A percentile compares a stretch with the other conserved stretches of the same genome.
Conservation (phyloP, 2,113 vertebrate genomes). For the Platysternon megacephalum region DNA sequence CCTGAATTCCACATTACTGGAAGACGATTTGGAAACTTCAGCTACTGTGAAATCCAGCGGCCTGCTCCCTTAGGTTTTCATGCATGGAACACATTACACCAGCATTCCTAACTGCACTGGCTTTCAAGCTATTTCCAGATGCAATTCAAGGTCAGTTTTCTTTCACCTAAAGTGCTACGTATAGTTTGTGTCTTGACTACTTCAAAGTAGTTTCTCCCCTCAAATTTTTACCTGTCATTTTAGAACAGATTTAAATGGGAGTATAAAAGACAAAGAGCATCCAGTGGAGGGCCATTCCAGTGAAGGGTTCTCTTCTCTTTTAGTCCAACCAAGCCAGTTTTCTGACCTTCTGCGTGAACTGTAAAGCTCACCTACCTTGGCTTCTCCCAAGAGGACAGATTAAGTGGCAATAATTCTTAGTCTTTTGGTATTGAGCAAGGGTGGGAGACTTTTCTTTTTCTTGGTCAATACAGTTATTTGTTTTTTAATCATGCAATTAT, state of each 20-base stretch:
- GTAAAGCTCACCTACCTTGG: conserved; percentile 16
- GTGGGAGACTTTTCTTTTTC: not conserved
- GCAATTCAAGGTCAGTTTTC: not conserved
- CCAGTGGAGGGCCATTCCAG: not conserved
- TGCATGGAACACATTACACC: not conserved
- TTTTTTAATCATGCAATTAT: not conserved
- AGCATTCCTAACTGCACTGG: not conserved
- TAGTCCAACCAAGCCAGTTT: conserved; percentile 15
- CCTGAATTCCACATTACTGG: not conserved
- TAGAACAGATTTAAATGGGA: not conserved
- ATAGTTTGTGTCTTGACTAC: not conserved
- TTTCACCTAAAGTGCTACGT: not conserved
- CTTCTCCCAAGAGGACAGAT: not conserved
- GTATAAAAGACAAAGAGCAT: not conserved
- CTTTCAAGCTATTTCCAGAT: not conserved
- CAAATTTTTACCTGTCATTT: not conserved
- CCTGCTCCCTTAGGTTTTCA: not conserved
- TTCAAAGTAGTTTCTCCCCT: not conserved
- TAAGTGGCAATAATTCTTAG: conserved; percentile 20
- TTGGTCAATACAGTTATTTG: conserved; percentile 13
- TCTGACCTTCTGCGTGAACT: conserved; percentile 22
- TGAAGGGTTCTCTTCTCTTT: not conserved
- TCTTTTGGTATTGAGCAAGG: not conserved
- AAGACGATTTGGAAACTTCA: not conserved
- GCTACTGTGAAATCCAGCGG: not conserved